These are phyloP conservation scores for Odiellus spinosus DNA, from an alignment of 2,888 invertebrate species.

Conservation along the genomic window DNA sequence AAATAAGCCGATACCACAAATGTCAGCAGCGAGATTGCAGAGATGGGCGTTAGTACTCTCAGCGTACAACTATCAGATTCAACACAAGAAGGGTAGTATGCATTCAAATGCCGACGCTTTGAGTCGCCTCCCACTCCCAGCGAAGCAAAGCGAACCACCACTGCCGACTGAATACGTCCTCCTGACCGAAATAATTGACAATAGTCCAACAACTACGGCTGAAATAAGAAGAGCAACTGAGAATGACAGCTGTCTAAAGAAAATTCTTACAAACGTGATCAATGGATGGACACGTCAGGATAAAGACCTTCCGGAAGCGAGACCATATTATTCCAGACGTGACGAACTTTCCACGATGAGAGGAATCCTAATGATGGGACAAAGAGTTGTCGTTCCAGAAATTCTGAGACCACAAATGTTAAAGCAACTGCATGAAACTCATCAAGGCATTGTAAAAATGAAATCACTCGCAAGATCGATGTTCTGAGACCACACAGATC, in stretches of 20 bases:
- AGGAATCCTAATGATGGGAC: slow-evolving; percentile 20
- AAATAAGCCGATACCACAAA: not conserved
- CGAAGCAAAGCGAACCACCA: not conserved
- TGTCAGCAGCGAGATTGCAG: not conserved
- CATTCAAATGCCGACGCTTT: slow-evolving; percentile 26
- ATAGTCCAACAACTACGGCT: slow-evolving; percentile 1
- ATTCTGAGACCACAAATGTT: slow-evolving; percentile 17
- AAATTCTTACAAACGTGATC: not conserved
- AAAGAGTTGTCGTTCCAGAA: slow-evolving; percentile 21
- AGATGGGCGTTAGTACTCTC: slow-evolving; percentile 1
- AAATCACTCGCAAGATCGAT: too few relatives aligned
- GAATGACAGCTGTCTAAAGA: not conserved
- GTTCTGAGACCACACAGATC: too few relatives aligned
- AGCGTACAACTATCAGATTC: not conserved
- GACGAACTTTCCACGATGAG: slow-evolving; percentile 17
- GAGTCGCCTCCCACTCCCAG: slow-evolving; percentile 19
- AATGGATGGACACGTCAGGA: not conserved
- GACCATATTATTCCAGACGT: not conserved
- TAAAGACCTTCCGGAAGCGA: not conserved
- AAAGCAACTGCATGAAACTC: too few relatives aligned
- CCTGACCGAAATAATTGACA: slow-evolving; percentile 1
- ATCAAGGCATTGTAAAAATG: slow-evolving; percentile 23
- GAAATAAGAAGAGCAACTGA: slow-evolving; percentile 1
- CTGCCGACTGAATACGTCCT: slow-evolving; percentile 1
- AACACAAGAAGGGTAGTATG: too few relatives aligned